Evolutionary conservation across 1,140 invertebrate genomes (phyloP).

Genomic region (Campoletis sonorensis): DNA sequence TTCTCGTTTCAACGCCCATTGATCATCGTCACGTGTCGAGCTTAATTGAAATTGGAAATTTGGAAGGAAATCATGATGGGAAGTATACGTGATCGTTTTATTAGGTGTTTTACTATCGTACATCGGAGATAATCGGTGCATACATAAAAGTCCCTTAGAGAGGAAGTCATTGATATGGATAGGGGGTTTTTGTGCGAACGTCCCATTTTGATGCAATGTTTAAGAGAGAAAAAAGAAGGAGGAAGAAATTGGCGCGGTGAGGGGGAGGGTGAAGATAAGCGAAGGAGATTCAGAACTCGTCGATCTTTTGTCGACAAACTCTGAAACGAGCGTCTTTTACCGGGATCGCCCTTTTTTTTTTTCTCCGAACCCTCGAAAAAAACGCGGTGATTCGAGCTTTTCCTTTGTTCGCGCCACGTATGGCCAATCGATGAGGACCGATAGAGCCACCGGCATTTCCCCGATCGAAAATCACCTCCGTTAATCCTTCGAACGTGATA

Average conservation of each 20-base stretch:
- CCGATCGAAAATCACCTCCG: conserved; percentile 45
- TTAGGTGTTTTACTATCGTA: conserved; percentile 30
- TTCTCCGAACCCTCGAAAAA: conserved; percentile 3
- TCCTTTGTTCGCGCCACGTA: conserved; percentile 38
- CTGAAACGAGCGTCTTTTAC: background rate
- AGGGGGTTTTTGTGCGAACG: conserved; percentile 46
- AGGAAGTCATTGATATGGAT: conserved; percentile 58
- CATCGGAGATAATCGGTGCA: conserved; percentile 41
- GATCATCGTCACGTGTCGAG: conserved; percentile 22
- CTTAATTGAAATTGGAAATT: conserved; percentile 46
- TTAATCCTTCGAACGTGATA: conserved; percentile 46
- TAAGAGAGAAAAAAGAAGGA: conserved; percentile 34
- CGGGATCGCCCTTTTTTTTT: background rate
- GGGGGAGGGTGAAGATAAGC: conserved; percentile 50
- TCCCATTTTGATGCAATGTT: conserved; percentile 49
- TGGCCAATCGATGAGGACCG: conserved; percentile 31
- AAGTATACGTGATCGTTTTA: conserved; percentile 54
- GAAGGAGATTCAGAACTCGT: conserved; percentile 58
- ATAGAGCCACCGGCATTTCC: conserved; percentile 38
- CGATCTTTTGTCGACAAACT: conserved; percentile 34
- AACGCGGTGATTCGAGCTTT: conserved; percentile 21
- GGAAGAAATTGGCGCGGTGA: background rate
- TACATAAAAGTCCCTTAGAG: conserved; percentile 6
- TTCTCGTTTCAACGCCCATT: background rate
- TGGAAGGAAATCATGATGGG: conserved; percentile 44